Evolutionary conservation across 2,113 vertebrate genomes (phyloP).

Genomic region (Chamaetylas fuelleborni): DNA sequence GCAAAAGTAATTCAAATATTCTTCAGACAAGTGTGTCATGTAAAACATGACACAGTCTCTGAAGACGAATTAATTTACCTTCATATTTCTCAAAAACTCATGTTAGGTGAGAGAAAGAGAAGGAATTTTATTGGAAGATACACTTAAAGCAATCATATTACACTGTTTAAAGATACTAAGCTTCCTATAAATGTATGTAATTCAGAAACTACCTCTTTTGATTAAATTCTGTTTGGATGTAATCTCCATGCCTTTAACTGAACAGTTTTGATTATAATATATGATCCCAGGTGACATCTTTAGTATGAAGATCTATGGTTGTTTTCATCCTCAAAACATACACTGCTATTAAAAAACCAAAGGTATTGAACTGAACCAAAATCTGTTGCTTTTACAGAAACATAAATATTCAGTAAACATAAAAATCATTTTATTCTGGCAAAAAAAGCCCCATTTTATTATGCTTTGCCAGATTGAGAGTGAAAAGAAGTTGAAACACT

Average conservation of each 20-base stretch:
- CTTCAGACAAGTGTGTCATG: background rate
- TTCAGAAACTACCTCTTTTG: background rate
- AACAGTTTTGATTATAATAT: background rate
- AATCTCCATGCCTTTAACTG: background rate
- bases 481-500: background rate
- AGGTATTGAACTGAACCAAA: background rate
- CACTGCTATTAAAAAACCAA: background rate
- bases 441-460: background rate
- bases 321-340: background rate
- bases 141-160: background rate
- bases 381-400: background rate
- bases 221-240: background rate
- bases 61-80: background rate
- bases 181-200: background rate
- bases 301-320: background rate
- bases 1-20: background rate
- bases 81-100: background rate
- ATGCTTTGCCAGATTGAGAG: background rate
- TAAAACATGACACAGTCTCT: background rate
- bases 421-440: background rate
- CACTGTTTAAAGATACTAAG: background rate
- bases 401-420: fast-evolving
- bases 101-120: background rate
- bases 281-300: background rate
- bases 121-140: background rate